Percentiles rank a stretch among this genome's conserved stretches.
Conservation (phyloP, 2,113 vertebrate species). For the Tachysurus vachellii region DNA sequence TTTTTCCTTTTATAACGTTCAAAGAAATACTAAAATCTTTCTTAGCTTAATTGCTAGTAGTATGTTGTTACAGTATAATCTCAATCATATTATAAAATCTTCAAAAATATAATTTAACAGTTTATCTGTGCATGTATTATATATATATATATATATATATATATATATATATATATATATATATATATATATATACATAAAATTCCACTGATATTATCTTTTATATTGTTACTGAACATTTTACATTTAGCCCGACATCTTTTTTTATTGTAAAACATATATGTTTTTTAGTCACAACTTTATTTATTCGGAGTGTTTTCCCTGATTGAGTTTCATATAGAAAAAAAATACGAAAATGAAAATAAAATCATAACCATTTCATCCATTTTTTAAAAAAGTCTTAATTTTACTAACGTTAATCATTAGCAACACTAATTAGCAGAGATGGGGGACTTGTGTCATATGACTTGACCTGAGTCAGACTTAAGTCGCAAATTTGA, state of each 20-base stretch:
- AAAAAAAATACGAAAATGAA: background rate
- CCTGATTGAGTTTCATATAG: background rate
- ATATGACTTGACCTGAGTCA: no score
- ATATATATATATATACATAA: background rate
- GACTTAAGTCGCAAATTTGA: no score
- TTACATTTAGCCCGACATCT: background rate
- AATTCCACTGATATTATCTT: background rate
- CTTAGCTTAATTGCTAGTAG: background rate
- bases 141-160: background rate
- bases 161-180: background rate
- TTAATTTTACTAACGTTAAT: background rate
- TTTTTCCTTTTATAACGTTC: background rate
- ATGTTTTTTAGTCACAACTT: background rate
- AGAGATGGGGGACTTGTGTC: no score
- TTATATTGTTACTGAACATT: background rate
- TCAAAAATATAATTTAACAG: background rate
- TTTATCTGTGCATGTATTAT: background rate
- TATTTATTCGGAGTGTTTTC: background rate
- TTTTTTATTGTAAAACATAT: background rate
- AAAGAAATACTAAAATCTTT: background rate
- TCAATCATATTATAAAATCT: background rate
- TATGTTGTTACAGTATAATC: background rate
- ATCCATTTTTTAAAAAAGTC: background rate
- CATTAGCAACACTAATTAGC: background rate
- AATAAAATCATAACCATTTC: background rate